These are phyloP conservation scores for Glaucopsyche alexis DNA, from an alignment of 2,888 invertebrate genomes.

Conservation along the genomic window DNA sequence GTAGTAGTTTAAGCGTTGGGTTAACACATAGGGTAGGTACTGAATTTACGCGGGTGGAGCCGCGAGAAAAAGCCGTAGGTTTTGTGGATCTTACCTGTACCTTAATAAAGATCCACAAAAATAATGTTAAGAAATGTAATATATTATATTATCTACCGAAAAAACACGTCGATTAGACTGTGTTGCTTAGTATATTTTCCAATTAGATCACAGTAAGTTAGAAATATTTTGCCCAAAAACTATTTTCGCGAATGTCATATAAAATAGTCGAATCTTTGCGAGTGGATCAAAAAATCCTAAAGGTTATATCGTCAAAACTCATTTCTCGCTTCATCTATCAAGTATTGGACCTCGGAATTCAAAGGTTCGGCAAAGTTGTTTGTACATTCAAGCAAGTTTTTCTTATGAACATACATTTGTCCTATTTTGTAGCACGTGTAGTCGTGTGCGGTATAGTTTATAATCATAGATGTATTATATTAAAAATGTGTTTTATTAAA, in stretches of 20 bases:
- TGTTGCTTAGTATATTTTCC: neutral
- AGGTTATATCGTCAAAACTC: slow-evolving; percentile 22
- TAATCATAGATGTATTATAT: no score
- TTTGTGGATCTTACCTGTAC: no score
- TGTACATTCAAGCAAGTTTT: slow-evolving; percentile 8
- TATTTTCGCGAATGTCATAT: neutral
- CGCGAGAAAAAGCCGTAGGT: no score
- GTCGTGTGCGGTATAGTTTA: no score
- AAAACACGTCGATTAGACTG: neutral
- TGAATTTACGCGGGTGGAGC: no score
- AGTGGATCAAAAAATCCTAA: slow-evolving; percentile 12
- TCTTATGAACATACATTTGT: neutral
- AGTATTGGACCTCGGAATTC: slow-evolving; percentile 21
- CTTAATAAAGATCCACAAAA: no score
- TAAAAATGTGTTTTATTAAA: no score
- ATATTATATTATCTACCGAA: neutral
- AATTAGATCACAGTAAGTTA: neutral
- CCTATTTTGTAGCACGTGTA: neutral
- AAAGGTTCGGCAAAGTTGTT: slow-evolving; percentile 17
- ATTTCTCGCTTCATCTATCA: slow-evolving; percentile 26
- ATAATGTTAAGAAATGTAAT: neutral
- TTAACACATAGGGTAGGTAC: no score
- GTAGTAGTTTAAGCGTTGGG: no score
- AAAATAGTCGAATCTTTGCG: neutral
- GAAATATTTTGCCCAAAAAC: neutral